A percentile compares a stretch with the other conserved stretches of the same genome.
Evolutionary conservation across 1,140 invertebrate species (phyloP).

Genomic region (Drosophila ambigua): DNA sequence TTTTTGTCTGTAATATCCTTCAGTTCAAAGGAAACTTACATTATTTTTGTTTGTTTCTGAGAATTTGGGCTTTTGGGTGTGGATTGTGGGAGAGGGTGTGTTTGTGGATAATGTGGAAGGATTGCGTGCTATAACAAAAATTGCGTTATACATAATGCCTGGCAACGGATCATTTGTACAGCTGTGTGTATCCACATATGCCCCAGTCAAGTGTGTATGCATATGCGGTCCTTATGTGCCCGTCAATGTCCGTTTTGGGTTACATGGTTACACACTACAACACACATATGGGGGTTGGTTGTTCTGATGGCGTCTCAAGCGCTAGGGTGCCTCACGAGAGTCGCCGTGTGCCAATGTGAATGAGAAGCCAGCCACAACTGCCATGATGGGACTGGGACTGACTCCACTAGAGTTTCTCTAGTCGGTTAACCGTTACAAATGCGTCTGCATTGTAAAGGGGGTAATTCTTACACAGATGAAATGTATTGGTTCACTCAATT

Average conservation of each 20-base stretch:
- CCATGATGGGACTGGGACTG: background rate
- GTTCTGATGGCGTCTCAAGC: background rate
- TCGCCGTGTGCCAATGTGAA: too few species aligned
- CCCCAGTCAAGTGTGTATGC: slow-evolving; percentile 29
- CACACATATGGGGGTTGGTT: slow-evolving; percentile 46
- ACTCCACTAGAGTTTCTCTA: too few species aligned
- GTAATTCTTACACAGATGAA: too few species aligned
- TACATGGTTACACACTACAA: slow-evolving; percentile 33
- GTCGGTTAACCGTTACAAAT: too few species aligned
- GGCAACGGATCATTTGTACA: slow-evolving; percentile 43
- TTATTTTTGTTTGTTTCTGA: slow-evolving; percentile 32
- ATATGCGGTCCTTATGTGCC: slow-evolving; percentile 38
- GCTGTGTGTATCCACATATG: slow-evolving; percentile 14
- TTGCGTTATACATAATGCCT: slow-evolving; percentile 45
- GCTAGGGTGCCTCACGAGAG: slow-evolving; percentile 32
- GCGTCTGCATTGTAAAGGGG: too few species aligned
- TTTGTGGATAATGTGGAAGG: slow-evolving; percentile 12
- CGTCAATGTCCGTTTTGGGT: slow-evolving; percentile 39
- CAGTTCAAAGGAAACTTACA: slow-evolving; percentile 6
- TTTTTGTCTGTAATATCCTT: too few species aligned
- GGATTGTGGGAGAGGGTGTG: background rate
- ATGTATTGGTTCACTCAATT: too few species aligned
- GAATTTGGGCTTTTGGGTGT: slow-evolving; percentile 11
- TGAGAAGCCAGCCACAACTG: background rate
- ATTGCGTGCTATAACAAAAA: slow-evolving; percentile 59